Base-by-base conservation (phyloP, 1,140 invertebrate species). In the Brachionus sp. region DNA sequence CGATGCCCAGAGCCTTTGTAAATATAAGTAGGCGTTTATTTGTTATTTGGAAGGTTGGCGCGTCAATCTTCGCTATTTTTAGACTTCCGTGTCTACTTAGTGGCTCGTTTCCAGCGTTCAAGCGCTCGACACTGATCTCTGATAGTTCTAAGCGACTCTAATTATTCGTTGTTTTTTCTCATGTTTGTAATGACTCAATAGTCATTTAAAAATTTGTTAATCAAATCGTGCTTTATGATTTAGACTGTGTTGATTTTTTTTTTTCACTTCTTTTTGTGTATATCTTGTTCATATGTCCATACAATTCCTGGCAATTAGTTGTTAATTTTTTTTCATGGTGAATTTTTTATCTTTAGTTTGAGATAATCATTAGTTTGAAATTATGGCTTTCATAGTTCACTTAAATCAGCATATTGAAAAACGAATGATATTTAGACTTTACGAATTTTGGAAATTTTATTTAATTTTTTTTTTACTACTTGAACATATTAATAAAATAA, bases 281-380 rank as follows among this genome's bases (percentile, higher is more conserved):
- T 57, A 57, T 57, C 50, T 57, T 57, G 50, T 57, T 57, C 50
- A 57, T 57, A 57, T 57, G 50, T 57, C 50, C 50, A 57, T 57
- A 57, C 6, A 53, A 25, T 1, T 57, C 50, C 50, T 57, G 50
- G 50, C 50, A 57, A 57, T 57, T 57, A 19, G n/a, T 57, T 57
- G 50, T 57, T 57, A 23, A 25, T 57, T 16, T 57, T 57, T 57
- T 57, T 57, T 57, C 7, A 9, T 57, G 50, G 50, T 57, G 50
- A 57, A 16, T 57, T 57, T 29, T 57, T 57, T 19, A 57, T 57
- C 19, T 57, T 57, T 57, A 57, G 50, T 57, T 57, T 19, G 16
- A 57, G 50, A 57, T 57, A 10, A 57, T 57, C 50, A 57, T 57
- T 57, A 57, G 50, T 57, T 57, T 16, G 50, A 57, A 19, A 25